Conservation (phyloP, 2,797 vertebrate species). For the Tokudaia muenninki region DNA sequence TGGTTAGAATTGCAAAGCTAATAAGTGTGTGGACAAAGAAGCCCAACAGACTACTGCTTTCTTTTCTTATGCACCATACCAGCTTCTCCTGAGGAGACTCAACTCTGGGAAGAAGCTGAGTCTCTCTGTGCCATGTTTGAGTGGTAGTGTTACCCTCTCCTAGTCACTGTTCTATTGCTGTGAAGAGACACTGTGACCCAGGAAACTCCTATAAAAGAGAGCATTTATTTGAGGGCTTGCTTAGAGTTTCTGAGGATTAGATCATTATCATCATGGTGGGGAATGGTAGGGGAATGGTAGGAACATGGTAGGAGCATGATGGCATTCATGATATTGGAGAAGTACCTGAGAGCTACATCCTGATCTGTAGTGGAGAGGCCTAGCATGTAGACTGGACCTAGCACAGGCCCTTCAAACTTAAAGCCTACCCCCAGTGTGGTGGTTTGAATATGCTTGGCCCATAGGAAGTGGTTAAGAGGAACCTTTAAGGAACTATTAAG, state of each 20-base stretch:
- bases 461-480: too few species aligned
- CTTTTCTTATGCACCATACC: background rate
- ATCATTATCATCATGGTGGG: background rate
- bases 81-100: background rate
- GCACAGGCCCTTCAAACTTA: background rate
- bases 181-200: background rate
- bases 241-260: background rate
- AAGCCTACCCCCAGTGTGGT: background rate
- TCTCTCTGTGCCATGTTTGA: background rate
- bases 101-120: background rate
- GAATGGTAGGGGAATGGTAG: background rate
- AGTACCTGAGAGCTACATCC: background rate
- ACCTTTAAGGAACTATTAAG: too few species aligned
- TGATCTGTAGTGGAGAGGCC: background rate
- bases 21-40: background rate
- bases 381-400: background rate
- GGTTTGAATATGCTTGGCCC: background rate
- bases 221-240: background rate
- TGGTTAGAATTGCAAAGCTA: background rate
- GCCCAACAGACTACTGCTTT: background rate
- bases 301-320: background rate
- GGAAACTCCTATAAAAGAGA: background rate
- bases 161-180: background rate
- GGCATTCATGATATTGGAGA: background rate
- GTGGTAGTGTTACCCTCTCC: background rate